A percentile compares a stretch with the other conserved stretches of the same genome.
phyloP scores from a whole-genome alignment of 2,797 vertebrate genomes.

The Anabacerthia variegaticeps region DNA sequence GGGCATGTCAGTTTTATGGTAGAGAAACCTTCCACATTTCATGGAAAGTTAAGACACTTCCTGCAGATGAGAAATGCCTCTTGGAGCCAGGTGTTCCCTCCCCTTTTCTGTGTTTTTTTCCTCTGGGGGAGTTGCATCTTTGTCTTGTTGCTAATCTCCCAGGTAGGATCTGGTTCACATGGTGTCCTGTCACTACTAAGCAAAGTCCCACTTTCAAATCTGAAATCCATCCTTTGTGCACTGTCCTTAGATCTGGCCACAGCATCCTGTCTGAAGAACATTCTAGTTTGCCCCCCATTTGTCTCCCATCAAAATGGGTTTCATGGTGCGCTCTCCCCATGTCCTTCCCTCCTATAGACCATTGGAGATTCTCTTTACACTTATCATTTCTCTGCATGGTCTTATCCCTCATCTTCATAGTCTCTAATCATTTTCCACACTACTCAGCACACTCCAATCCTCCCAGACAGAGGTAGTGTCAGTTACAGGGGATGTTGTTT shows the following conservation, averaged over 20 bases:
- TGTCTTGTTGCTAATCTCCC: neutral
- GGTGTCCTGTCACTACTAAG: neutral
- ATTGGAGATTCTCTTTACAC: neutral
- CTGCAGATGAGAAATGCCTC: neutral
- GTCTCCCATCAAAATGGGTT: neutral
- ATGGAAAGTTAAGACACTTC: neutral
- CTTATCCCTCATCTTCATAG: neutral
- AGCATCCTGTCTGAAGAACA: rapidly evolving
- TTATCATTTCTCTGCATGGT: neutral
- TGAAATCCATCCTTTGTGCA: neutral
- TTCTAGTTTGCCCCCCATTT: neutral
- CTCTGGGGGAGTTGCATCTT: neutral
- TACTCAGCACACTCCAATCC: neutral
- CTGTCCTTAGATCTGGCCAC: neutral
- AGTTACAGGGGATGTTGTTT: neutral
- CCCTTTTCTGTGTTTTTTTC: neutral
- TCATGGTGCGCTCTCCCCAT: neutral
- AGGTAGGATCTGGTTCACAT: neutral
- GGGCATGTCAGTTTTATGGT: neutral
- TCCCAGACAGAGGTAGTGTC: neutral
- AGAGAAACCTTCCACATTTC: neutral
- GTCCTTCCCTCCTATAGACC: neutral
- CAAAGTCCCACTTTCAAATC: neutral
- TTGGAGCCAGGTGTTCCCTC: neutral
- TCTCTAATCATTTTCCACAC: neutral